phyloP scores from a whole-genome alignment of 2,888 invertebrate species.

The Lasioglossum zephyrum region DNA sequence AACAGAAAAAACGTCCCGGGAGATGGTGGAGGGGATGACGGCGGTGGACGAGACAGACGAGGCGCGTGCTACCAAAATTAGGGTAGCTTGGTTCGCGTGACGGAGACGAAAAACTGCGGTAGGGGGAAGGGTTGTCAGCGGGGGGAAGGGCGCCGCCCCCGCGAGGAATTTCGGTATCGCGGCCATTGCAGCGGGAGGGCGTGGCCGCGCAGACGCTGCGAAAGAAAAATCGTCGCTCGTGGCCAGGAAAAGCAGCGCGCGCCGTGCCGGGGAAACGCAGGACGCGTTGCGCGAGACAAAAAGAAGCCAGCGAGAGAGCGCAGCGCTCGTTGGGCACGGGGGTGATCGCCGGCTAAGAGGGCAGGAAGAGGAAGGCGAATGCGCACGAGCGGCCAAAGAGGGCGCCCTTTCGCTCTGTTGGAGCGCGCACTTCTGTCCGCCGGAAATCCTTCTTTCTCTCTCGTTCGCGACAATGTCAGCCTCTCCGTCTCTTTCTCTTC shows the following conservation, averaged over 20 bases:
- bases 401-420: constrained; percentile 66
- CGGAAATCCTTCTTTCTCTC: constrained; percentile 59
- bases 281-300: constrained; percentile 57
- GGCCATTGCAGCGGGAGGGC: constrained; percentile 82
- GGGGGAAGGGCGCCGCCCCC: constrained; percentile 79
- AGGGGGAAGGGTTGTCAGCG: constrained; percentile 34
- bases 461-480: constrained; percentile 14
- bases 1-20: constrained; percentile 51
- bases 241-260: constrained; percentile 72
- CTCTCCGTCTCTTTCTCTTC: constrained; percentile 32
- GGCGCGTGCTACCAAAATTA: constrained; percentile 12
- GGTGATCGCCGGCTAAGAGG: constrained; percentile 61
- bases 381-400: constrained; percentile 68
- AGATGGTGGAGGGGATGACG: constrained; percentile 10
- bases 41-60: constrained; percentile 35
- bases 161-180: constrained; percentile 77
- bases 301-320: constrained; percentile 20
- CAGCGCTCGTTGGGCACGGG: neutral
- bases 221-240: constrained; percentile 79
- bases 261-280: constrained; percentile 56
- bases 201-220: constrained; percentile 83
- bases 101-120: constrained; percentile 70
- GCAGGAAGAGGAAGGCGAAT: constrained; percentile 68
- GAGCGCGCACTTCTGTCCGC: constrained; percentile 66
- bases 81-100: constrained; percentile 4